A percentile compares a stretch with the other conserved stretches of the same genome.
Conservation (phyloP, 2,888 invertebrate genomes). For the Siphlonurus alternatus region DNA sequence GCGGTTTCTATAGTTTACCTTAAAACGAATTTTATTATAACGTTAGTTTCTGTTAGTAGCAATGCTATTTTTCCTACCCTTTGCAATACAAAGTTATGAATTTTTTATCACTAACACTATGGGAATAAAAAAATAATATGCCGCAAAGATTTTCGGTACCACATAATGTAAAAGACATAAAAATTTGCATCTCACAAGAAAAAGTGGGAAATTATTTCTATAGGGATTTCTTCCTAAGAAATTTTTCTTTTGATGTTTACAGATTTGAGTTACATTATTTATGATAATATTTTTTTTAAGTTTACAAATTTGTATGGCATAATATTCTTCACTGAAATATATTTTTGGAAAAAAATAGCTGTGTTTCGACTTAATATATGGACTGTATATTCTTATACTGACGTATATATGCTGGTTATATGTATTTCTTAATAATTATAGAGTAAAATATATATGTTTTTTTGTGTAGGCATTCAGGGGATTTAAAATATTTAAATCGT, state of each 20-base stretch:
- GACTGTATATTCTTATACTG: too few relatives aligned
- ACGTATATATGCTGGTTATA: too few relatives aligned
- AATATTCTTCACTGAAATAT: background rate
- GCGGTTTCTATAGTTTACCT: background rate
- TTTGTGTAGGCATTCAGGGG: too few relatives aligned
- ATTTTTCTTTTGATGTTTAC: background rate
- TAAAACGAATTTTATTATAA: background rate
- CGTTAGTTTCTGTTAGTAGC: background rate
- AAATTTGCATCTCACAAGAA: constrained; percentile 2
- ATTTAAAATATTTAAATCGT: too few relatives aligned
- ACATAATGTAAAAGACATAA: background rate
- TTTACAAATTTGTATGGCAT: too few relatives aligned
- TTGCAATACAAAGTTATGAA: background rate
- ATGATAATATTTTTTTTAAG: too few relatives aligned
- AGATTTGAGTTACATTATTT: background rate
- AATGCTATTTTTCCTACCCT: background rate
- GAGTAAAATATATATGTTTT: too few relatives aligned
- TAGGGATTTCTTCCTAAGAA: background rate
- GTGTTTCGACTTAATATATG: too few relatives aligned
- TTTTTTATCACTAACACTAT: background rate
- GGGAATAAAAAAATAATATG: background rate
- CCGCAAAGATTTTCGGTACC: background rate
- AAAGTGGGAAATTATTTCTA: background rate
- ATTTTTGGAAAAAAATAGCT: too few relatives aligned
- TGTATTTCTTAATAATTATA: too few relatives aligned